Percentiles rank a stretch among this genome's conserved stretches.
phyloP scores from a whole-genome alignment of 2,113 vertebrate genomes.

The Nerophis ophidion region DNA sequence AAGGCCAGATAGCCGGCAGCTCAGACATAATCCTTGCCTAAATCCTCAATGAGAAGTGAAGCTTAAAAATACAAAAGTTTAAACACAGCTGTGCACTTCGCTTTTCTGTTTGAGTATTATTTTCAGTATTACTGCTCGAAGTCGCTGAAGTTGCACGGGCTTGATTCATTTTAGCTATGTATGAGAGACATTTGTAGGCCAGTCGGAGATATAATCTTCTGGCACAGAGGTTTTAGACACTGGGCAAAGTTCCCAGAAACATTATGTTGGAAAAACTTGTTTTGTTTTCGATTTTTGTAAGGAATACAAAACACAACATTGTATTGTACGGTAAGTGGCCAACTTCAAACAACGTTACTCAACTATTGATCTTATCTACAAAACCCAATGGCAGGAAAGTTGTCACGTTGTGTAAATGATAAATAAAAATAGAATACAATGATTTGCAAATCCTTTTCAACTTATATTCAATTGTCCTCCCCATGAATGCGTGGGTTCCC shows the following conservation, averaged over 20 bases:
- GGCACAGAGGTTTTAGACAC: not conserved
- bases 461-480: too few species aligned
- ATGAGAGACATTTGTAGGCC: not conserved
- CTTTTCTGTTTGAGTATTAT: not conserved
- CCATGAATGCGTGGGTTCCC: too few species aligned
- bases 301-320: not conserved
- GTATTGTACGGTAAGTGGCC: too few species aligned
- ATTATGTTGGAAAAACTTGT: not conserved
- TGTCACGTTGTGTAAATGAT: too few species aligned
- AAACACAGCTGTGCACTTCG: not conserved
- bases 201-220: conserved; percentile 1
- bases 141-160: not conserved
- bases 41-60: not conserved
- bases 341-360: too few species aligned
- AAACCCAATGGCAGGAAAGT: too few species aligned
- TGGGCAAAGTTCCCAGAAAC: not conserved
- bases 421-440: too few species aligned
- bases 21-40: too few species aligned
- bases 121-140: not conserved
- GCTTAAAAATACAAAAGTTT: not conserved
- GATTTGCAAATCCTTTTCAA: too few species aligned
- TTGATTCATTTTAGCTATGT: not conserved
- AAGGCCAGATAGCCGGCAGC: too few species aligned
- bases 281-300: not conserved
- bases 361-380: too few species aligned